phyloP scores from a whole-genome alignment of 2,113 vertebrate species.

The Sakesphorus luctuosus region DNA sequence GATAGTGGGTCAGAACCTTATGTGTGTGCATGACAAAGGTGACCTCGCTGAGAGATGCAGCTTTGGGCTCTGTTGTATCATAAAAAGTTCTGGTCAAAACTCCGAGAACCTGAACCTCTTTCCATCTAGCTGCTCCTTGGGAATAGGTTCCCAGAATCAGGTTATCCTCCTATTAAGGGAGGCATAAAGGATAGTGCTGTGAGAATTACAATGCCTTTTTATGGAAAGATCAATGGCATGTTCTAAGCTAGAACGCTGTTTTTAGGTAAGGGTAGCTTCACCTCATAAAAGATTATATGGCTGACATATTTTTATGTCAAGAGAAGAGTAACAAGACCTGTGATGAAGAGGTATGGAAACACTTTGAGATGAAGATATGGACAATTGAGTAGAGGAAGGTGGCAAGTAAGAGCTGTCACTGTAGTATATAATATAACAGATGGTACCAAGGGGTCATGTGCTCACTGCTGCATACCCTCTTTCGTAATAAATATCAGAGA shows the following conservation, averaged over 20 bases:
- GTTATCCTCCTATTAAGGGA: constrained; percentile 20
- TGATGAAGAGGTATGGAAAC: constrained; percentile 37
- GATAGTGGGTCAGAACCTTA: neutral
- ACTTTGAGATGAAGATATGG: constrained; percentile 35
- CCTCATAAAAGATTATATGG: constrained; percentile 63
- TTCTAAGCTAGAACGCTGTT: constrained; percentile 22
- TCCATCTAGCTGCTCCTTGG: neutral
- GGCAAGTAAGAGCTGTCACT: constrained; percentile 23
- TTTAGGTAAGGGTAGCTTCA: constrained; percentile 57
- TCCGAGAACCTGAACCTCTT: neutral
- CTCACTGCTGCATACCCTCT: neutral
- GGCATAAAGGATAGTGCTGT: neutral
- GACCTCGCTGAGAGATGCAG: neutral
- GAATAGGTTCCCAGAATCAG: constrained; percentile 50
- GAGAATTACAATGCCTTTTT: constrained; percentile 49
- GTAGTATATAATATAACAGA: constrained; percentile 50
- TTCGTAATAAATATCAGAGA: constrained; percentile 38
- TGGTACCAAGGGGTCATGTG: neutral
- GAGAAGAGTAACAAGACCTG: constrained; percentile 19
- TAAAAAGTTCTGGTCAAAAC: constrained; percentile 28
- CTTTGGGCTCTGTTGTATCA: neutral
- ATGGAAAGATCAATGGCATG: constrained; percentile 62
- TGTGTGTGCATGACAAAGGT: neutral
- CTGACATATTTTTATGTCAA: constrained; percentile 46
- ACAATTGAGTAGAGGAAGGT: constrained; percentile 3